Conservation (phyloP, 2,888 invertebrate genomes). For the Phortica magna region DNA sequence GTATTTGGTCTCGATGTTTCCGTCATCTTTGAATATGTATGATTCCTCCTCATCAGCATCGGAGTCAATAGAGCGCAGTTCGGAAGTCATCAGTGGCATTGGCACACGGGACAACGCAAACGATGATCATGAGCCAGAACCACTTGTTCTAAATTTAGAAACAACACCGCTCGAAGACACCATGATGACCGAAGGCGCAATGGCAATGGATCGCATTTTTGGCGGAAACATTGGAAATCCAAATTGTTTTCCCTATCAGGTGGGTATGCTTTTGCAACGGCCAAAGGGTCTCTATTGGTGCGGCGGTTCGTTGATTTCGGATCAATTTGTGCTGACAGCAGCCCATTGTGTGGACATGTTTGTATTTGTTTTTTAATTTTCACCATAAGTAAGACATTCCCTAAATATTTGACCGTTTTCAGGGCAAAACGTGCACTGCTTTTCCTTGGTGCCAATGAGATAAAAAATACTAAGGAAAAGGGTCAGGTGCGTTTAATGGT, state of each 20-base stretch:
- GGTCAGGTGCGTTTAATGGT: conserved; percentile 77
- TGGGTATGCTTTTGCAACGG: conserved; percentile 73
- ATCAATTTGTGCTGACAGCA: conserved; percentile 74
- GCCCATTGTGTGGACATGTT: conserved; percentile 77
- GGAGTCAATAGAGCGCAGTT: conserved; percentile 56
- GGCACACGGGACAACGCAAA: conserved; percentile 39
- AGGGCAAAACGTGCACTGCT: conserved; percentile 75
- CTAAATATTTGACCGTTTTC: conserved; percentile 33
- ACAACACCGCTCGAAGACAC: conserved; percentile 67
- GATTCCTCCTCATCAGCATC: conserved; percentile 38
- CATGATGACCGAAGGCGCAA: conserved; percentile 67
- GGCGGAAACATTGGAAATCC: conserved; percentile 74
- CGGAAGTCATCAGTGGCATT: conserved; percentile 57
- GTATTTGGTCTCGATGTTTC: conserved; percentile 75
- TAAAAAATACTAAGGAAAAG: conserved; percentile 73
- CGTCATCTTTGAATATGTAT: conserved; percentile 40
- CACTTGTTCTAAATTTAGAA: conserved; percentile 71
- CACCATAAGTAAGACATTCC: not conserved
- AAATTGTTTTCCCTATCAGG: conserved; percentile 75
- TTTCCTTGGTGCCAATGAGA: conserved; percentile 76
- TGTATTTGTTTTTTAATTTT: conserved; percentile 26
- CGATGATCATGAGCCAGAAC: conserved; percentile 56
- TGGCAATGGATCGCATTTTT: conserved; percentile 77
- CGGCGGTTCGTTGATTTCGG: conserved; percentile 75
- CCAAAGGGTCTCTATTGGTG: conserved; percentile 75